Percentiles rank a stretch among this genome's conserved stretches.
Conservation (phyloP, 2,113 vertebrate species). For the Nipponia nippon region DNA sequence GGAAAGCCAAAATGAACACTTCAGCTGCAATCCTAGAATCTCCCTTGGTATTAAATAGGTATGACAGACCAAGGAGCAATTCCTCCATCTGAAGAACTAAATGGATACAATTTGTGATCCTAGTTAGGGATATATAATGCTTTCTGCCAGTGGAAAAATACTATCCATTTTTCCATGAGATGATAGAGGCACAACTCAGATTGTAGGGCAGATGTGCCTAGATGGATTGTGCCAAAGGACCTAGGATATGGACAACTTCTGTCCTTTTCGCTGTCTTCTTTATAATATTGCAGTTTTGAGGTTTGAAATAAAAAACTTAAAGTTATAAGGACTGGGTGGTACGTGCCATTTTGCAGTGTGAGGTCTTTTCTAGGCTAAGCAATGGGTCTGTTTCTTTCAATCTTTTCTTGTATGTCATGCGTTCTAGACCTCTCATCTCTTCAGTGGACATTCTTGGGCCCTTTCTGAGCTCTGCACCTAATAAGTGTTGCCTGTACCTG, state of each 20-base stretch:
- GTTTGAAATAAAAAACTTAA: background rate
- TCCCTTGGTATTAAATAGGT: background rate
- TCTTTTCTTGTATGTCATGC: background rate
- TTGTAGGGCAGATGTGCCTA: background rate
- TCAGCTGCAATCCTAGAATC: background rate
- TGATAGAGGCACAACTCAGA: accelerated
- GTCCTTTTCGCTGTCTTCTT: background rate
- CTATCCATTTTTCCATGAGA: background rate
- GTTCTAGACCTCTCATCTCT: background rate
- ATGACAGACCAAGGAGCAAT: background rate
- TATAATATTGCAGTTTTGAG: background rate
- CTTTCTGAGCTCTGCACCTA: background rate
- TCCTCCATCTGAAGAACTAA: background rate
- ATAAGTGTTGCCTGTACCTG: background rate
- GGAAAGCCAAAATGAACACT: background rate
- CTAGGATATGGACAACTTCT: background rate
- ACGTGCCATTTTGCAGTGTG: background rate
- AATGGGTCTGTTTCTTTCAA: background rate
- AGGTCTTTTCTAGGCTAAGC: background rate
- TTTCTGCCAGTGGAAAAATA: background rate
- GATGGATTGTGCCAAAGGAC: background rate
- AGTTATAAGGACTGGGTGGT: background rate
- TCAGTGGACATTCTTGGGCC: background rate
- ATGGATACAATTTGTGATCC: background rate
- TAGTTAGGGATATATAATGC: background rate